Evolutionary conservation across 2,797 vertebrate species (phyloP), one percentile per base, ranked within the genome.

Genomic region (Poecilia velifera): DNA sequence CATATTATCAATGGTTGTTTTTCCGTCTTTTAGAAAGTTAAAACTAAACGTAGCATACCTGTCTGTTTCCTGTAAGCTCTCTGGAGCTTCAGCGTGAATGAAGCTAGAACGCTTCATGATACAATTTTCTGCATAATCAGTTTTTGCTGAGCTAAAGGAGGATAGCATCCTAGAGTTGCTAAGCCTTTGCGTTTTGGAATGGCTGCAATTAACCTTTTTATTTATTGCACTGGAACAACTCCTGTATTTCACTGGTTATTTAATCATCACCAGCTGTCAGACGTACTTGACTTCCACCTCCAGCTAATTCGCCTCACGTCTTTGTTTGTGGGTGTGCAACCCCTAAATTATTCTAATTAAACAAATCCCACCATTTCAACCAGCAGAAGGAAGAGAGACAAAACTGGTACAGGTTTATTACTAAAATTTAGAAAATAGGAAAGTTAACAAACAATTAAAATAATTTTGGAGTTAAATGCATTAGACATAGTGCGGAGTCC

Each of bases 181-280:
- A 92, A 80, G 79, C 64, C 49, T 84, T 89, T 86, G 77, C 76
- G 87, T 90, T 92, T 88, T 78, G 77, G 79, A 89, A 80, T 90
- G 82, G 83, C 87, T 94, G 89, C 84, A 94, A 89, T 93, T 91
- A 93, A 94, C 90, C 89, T 93, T 87, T 85, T 31, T 31, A 31
- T 31, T 31, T 31, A 31, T 31, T 91, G 81, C 87, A 84, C 73
- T 68, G 34, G 75, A 85, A 81, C 86, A 84, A 79, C 84, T 74
- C 76, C 79, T 80, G 80, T 79, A 92, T 92, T 91, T 85, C 82
- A 88, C 75, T 87, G 76, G 78, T 92, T 92, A 93, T 93, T 88
- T 88, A 91, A 86, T 94, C 92, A 94, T 91, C 88, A 91, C 91
- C 92, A 84, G 91, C 86, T 90, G 76, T 76, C 41, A 75, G 80